Base-by-base conservation (phyloP, 1,140 invertebrate species). In the Rhagoletis pomonella region DNA sequence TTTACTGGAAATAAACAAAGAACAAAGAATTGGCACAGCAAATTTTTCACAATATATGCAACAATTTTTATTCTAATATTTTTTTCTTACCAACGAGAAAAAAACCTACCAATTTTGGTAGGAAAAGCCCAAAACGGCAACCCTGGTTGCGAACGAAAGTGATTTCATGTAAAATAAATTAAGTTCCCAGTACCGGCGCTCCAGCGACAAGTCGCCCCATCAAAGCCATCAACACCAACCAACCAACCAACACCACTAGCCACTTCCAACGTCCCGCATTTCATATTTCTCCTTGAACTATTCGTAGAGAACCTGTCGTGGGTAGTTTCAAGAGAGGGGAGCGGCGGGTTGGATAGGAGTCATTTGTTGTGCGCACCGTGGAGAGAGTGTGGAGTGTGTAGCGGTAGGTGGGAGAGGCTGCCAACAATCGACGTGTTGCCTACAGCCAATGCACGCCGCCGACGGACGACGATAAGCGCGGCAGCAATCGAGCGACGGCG, bases 161-260 rank as follows among this genome's bases (percentile, higher is more conserved):
- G 67, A 73, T 73, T 73, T 29, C 67, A 73, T 73, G 67, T 73
- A 73, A 73, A 73, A 73, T 42, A 47, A 73, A 73, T 17, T 44
- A 67, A 73, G 67, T 14, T 3, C 67, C 42, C 12, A 73, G 42
- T 42, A 73, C 39, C 42, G 67, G 67, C 67, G 67, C 67, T 73
- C 67, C 5, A 73, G 67, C 67, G 67, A 73, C 67, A 73, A 73
- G 67, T 73, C n/a, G 67, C 42, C 39, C 67, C 39, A 73, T 73
- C 67, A 73, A 73, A 39, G 44, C 3, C n/a, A n/a, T n/a, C 14
- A 47, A 73, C 67, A 73, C 67, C 39, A 58, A 50, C n/a, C 50
- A 39, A 6, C n/a, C 81, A 10, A 39, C n/a, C 42, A 12, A 39
- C 42, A n/a, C 39, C 42, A 42, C 67, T 17, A 2, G 10, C 67